Evolutionary conservation across 2,888 invertebrate species (phyloP).

Genomic region (Meteorus colon): DNA sequence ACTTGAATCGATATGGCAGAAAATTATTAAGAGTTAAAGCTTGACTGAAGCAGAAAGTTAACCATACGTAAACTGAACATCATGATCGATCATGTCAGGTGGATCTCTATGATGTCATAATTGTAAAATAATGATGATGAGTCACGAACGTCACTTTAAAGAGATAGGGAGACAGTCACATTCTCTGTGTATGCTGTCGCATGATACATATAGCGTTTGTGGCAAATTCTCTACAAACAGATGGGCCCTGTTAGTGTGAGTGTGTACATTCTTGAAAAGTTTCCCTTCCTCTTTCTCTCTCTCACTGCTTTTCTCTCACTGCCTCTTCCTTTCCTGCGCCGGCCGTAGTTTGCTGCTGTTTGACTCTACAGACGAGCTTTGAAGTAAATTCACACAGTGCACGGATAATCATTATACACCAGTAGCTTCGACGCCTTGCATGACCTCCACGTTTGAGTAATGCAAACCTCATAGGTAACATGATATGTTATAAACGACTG

Average conservation of each 20-base stretch:
- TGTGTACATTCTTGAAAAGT: neutral
- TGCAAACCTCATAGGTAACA: slow-evolving; percentile 47
- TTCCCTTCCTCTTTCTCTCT: neutral
- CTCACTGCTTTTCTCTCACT: too few species aligned
- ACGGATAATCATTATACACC: slow-evolving; percentile 45
- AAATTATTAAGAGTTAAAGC: neutral
- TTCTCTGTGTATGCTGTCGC: neutral
- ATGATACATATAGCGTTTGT: neutral
- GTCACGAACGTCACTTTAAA: neutral
- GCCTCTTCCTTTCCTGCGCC: slow-evolving; percentile 21
- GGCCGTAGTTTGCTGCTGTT: slow-evolving; percentile 19
- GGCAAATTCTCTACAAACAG: neutral
- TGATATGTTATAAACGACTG: slow-evolving; percentile 44
- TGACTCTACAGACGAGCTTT: slow-evolving; percentile 32
- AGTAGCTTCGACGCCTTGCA: slow-evolving; percentile 44
- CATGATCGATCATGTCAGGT: neutral
- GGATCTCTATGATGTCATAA: neutral
- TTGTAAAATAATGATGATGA: neutral
- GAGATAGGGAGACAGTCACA: neutral
- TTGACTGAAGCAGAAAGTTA: too few species aligned
- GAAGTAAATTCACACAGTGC: neutral
- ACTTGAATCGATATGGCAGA: neutral
- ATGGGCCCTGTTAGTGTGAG: neutral
- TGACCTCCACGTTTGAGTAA: slow-evolving; percentile 42
- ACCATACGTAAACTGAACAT: neutral